Evolutionary conservation across 1,140 invertebrate species (phyloP).

Genomic region (Drosophila orosa): DNA sequence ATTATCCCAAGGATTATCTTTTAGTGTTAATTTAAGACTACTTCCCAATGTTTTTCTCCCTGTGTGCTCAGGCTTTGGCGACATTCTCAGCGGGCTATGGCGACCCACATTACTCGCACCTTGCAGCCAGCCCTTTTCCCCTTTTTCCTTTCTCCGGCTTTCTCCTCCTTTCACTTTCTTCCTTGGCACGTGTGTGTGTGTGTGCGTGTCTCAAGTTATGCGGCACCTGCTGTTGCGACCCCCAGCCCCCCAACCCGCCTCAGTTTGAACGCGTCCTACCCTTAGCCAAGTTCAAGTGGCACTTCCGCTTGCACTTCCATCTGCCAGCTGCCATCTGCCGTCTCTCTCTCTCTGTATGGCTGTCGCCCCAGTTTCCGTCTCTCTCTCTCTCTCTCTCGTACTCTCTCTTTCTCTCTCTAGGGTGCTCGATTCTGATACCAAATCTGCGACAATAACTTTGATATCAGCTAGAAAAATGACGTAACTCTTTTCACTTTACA

Average conservation of each 20-base stretch:
- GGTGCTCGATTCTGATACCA: constrained; percentile 83
- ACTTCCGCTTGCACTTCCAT: constrained; percentile 41
- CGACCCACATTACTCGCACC: constrained; percentile 44
- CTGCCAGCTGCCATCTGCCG: constrained; percentile 15
- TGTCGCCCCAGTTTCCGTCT: constrained; percentile 2
- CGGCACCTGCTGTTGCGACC: constrained; percentile 57
- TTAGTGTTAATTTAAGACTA: background rate
- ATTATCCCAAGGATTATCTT: background rate
- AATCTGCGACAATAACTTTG: constrained; percentile 84
- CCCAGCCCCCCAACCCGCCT: background rate
- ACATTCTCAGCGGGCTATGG: constrained; percentile 8
- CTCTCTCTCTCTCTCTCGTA: background rate
- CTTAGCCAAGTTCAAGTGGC: constrained; percentile 71
- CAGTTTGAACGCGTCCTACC: constrained; percentile 20
- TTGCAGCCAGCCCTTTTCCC: constrained; percentile 1
- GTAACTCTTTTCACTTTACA: constrained; percentile 81
- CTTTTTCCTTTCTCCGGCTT: constrained; percentile 19
- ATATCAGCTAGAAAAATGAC: constrained; percentile 85
- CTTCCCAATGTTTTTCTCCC: background rate
- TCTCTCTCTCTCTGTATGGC: background rate
- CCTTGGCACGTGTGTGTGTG: constrained; percentile 11
- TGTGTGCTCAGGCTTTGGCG: background rate
- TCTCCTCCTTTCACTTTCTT: constrained; percentile 42
- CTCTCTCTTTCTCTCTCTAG: constrained; percentile 25
- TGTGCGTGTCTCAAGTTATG: constrained; percentile 55